phyloP scores from a whole-genome alignment of 2,888 invertebrate species.

The Ceratothoa steindachneri region DNA sequence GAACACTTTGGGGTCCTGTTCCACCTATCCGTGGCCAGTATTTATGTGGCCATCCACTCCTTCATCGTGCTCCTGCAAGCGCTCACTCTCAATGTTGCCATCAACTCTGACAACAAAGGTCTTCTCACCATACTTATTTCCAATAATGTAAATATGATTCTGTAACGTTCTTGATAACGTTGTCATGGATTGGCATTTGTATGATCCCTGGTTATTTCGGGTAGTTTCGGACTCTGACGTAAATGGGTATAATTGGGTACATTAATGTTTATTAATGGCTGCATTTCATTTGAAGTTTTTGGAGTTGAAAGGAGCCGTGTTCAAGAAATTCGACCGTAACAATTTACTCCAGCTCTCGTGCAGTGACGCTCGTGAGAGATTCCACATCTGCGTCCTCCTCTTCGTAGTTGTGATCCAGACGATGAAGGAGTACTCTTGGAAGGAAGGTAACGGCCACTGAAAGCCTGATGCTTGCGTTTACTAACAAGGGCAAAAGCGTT shows the following conservation, averaged over 20 bases:
- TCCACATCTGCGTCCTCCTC: conserved; percentile 84
- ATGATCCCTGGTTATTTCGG: background rate
- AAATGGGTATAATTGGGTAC: too few species aligned
- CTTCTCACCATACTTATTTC: conserved; percentile 99
- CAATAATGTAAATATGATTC: conserved; percentile 79
- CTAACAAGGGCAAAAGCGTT: too few species aligned
- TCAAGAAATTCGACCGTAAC: conserved; percentile 98
- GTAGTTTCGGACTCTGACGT: too few species aligned
- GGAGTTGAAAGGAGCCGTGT: conserved; percentile 97
- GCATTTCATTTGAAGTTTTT: too few species aligned
- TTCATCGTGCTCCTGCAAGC: conserved; percentile 89
- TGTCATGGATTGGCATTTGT: background rate
- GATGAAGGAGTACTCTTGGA: conserved; percentile 97
- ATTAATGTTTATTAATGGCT: too few species aligned
- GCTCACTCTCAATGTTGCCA: conserved; percentile 96
- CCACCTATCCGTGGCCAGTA: conserved; percentile 83
- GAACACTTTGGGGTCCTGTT: conserved; percentile 82
- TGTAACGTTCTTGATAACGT: background rate
- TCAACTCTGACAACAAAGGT: conserved; percentile 97
- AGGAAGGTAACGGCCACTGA: conserved; percentile 57
- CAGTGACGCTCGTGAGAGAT: conserved; percentile 93
- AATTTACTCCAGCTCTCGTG: conserved; percentile 94
- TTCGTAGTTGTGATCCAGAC: conserved; percentile 93
- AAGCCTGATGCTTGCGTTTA: too few species aligned
- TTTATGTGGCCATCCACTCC: conserved; percentile 87